These are phyloP conservation scores for Eremobia ochroleuca DNA, from an alignment of 2,888 invertebrate species.

Conservation along the genomic window DNA sequence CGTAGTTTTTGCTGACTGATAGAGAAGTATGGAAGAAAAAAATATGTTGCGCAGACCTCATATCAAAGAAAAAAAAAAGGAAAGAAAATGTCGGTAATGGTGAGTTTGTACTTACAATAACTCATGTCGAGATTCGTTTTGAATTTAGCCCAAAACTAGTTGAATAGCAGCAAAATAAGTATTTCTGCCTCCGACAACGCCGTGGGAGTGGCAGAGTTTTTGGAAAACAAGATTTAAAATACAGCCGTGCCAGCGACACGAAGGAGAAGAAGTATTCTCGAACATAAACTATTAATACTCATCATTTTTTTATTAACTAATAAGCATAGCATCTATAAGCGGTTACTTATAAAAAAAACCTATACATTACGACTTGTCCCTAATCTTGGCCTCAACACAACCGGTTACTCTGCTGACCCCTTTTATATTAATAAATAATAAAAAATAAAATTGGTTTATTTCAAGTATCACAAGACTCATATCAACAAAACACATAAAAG, in stretches of 20 bases:
- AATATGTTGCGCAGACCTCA: too few relatives aligned
- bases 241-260: too few relatives aligned
- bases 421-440: slow-evolving; percentile 27
- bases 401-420: slow-evolving; percentile 35
- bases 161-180: not conserved
- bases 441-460: too few relatives aligned
- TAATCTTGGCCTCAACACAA: slow-evolving; percentile 28
- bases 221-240: too few relatives aligned
- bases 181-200: too few relatives aligned
- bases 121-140: not conserved
- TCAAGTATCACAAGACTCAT: too few relatives aligned
- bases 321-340: not conserved
- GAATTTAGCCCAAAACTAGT: not conserved
- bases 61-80: too few relatives aligned
- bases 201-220: too few relatives aligned
- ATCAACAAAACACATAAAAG: too few relatives aligned
- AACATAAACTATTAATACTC: not conserved
- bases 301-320: not conserved
- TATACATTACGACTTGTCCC: slow-evolving; percentile 27
- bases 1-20: not conserved
- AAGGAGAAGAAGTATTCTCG: not conserved
- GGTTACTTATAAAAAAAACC: slow-evolving; percentile 1
- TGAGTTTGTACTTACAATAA: too few relatives aligned
- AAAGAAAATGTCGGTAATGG: too few relatives aligned
- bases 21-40: too few relatives aligned